Conservation (phyloP, 2,888 invertebrate genomes). For the Horisme vitalbata region DNA sequence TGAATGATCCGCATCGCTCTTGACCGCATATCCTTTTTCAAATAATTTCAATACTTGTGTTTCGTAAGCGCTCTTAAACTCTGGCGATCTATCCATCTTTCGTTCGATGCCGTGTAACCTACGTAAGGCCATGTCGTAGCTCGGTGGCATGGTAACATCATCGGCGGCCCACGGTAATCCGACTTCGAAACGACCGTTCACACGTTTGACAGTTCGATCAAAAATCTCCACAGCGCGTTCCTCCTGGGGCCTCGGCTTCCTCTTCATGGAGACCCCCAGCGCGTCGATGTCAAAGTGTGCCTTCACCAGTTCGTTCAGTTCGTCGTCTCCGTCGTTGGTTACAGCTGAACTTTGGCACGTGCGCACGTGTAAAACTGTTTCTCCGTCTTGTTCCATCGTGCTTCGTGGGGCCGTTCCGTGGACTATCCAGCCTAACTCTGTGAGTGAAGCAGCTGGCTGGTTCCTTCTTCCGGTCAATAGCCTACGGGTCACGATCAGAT, state of each 20-base stretch:
- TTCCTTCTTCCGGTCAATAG: background rate
- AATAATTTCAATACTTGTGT: too few species aligned
- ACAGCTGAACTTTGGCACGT: background rate
- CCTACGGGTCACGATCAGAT: slow-evolving; percentile 5
- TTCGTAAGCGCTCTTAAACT: background rate
- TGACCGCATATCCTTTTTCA: too few species aligned
- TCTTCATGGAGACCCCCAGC: background rate
- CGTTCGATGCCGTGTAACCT: too few species aligned
- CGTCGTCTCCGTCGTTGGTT: too few species aligned
- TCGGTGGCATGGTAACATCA: background rate
- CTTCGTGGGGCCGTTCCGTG: slow-evolving; percentile 3
- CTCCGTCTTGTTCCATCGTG: background rate
- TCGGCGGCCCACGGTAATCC: background rate
- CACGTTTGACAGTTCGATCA: background rate
- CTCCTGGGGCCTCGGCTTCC: too few species aligned
- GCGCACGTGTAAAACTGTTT: background rate
- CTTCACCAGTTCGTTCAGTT: too few species aligned
- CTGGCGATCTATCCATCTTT: background rate
- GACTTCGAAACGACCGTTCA: too few species aligned
- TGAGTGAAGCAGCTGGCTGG: slow-evolving; percentile 7
- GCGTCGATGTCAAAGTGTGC: background rate
- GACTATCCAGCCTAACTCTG: slow-evolving; percentile 6
- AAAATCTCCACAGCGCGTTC: background rate
- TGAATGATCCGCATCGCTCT: too few species aligned
- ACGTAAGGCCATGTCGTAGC: background rate